Base-by-base conservation (phyloP, 2,113 vertebrate genomes). In the Amblyopsis rosae region DNA sequence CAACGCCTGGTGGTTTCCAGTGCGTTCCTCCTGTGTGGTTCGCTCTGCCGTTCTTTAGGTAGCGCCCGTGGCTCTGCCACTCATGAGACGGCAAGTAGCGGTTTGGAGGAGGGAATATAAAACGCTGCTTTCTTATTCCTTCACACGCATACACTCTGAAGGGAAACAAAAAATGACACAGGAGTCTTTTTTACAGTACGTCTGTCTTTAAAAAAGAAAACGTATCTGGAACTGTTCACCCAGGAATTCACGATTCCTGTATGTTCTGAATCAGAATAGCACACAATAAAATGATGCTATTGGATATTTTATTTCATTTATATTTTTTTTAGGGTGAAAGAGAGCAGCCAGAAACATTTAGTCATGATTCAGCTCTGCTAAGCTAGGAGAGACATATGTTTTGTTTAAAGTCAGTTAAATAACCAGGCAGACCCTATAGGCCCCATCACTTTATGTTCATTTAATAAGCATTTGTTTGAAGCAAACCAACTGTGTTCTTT, bases 101-200 rank as follows among this genome's bases (percentile, higher is more conserved):
- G 72, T 69, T 77, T 71, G 63, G 70, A 74, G 74, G 58, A 76
- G 73, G 55, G 62, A 60, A 50, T 66, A 63, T 26, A 72, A 49
- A 54, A 54, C 48, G 9, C 73, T 70, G 53, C 59, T 49, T 62
- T 60, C 79, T 65, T 45, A 75, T 86, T 68, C 71, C 55, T 75
- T 79, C 73, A 73, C 50, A 75, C 77, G 70, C 75, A 76, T 74
- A 75, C 64, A 83, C 47, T 65, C 67, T 73, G 35, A 48, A 55
- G 54, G 76, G 70, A 82, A 81, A 80, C 77, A 60, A 72, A 81
- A 87, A 91, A 89, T 90, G 82, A 82, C 81, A 88, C 80, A 65
- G 82, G 84, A 86, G 66, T 75, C 84, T 92, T 50, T 26, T 56
- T 66, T 41, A 59, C 50, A 59, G 12, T 75, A 80, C 63, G 9